Conservation (phyloP, 2,797 vertebrate genomes). For the Coilia nasus region DNA sequence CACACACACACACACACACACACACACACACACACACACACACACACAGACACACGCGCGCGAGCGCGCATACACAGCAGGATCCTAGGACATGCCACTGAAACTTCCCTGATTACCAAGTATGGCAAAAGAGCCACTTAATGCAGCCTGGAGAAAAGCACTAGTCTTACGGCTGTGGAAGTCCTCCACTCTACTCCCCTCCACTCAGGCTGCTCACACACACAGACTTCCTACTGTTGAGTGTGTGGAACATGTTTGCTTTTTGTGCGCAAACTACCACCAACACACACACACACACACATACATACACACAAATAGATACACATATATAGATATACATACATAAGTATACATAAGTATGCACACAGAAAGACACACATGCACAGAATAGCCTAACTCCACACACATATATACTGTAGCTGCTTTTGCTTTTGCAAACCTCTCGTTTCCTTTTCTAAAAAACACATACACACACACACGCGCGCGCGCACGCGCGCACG, state of each 20-base stretch:
- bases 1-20: neutral
- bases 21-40: conserved; percentile 1
- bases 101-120: conserved; percentile 70
- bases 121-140: conserved; percentile 65
- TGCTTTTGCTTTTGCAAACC: too few species aligned
- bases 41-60: neutral
- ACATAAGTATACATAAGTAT: neutral
- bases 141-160: neutral
- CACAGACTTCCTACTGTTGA: neutral
- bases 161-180: neutral
- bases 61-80: conserved; percentile 41
- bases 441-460: too few species aligned
- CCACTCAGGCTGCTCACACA: neutral
- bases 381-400: too few species aligned
- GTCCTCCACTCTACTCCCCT: neutral
- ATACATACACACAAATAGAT: neutral
- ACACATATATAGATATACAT: neutral
- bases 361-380: neutral
- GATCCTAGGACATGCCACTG: conserved; percentile 63
- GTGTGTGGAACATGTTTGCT: neutral
- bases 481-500: too few species aligned
- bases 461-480: neutral
- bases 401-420: neutral
- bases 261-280: neutral
- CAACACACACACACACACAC: neutral